Conservation (phyloP, 2,888 invertebrate species). For the Tineola bisselliella region DNA sequence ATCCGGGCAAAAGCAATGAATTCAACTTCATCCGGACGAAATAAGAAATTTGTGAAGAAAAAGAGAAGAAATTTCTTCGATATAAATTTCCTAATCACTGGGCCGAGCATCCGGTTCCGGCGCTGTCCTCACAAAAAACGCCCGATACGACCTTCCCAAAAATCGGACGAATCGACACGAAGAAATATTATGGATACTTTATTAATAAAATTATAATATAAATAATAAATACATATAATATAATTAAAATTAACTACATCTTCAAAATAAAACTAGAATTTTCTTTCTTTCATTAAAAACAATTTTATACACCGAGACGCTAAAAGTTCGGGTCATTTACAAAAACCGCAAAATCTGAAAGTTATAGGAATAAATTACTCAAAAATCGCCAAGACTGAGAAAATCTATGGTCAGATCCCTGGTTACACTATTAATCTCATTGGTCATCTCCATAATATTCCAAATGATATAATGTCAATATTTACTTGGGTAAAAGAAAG, state of each 20-base stretch:
- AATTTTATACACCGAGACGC: no score
- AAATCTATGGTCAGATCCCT: no score
- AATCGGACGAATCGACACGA: constrained; percentile 41
- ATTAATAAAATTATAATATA: background rate
- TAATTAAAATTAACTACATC: background rate
- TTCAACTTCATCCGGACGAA: background rate
- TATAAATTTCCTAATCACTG: constrained; percentile 64
- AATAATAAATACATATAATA: background rate
- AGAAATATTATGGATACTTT: constrained; percentile 30
- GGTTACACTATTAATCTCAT: no score
- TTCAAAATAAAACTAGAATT: no score
- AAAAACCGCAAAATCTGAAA: no score
- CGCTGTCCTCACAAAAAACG: constrained; percentile 33
- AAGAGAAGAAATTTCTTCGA: constrained; percentile 32
- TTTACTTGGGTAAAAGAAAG: constrained; percentile 46
- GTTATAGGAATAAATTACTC: no score
- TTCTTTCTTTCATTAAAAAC: no score
- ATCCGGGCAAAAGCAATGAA: no score
- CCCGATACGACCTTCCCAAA: constrained; percentile 40
- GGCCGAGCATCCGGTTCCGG: constrained; percentile 60
- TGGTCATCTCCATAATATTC: constrained; percentile 32
- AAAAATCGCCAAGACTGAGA: no score
- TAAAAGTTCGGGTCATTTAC: no score
- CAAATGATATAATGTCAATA: constrained; percentile 3
- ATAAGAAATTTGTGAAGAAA: background rate